Base-by-base conservation (phyloP, 2,113 vertebrate genomes). In the Rhinolophus sinicus region DNA sequence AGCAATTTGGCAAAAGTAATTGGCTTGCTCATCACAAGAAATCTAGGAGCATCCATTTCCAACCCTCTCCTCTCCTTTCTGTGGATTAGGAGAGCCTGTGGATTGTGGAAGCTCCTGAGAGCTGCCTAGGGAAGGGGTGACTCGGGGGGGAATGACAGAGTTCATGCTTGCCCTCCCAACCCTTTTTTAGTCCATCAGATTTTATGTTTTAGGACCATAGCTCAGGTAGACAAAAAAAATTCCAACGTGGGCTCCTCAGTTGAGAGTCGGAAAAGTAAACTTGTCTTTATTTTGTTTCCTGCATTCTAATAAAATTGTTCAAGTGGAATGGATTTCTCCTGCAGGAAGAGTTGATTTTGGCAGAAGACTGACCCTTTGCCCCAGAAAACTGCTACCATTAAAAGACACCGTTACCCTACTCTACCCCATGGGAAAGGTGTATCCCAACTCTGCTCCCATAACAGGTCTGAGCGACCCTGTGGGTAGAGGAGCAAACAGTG, bases 1-100 rank as follows among this genome's bases (percentile, higher is more conserved):
- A 98, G 97, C 97, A 97, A 98, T 98, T 98, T 98, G 98, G 96
- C 89, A 88, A 67, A 97, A 70, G 98, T 84, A 70, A 97, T 97
- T 98, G 94, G 94, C 33, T 95, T 93, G 93, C 97, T 97, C 97
- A 97, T 94, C 96, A 69, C 93, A 97, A 98, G 77, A 85, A 86
- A 89, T 0, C 1, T 1, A 94, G 76, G 73, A 95, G 30, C 28
- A 0, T 38, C 64, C 26, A 26, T 11, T 30, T 72, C 65, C 4
- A 19, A 52, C 16, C n/a, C 47, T 92, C 40, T 77, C 44, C 19
- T 64, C 52, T n/a, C 24, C 18, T 86, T 14, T 86, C 56, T 8
- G 6, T 72, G 47, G 35, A 24, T 35, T 11, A 6, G 67, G 15
- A 85, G n/a, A 93, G 78, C n/a, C 7, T 22, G 33, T 35, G 33